These are phyloP conservation scores for Lucilia sericata DNA, from an alignment of 1,140 invertebrate genomes.

Conservation along the genomic window DNA sequence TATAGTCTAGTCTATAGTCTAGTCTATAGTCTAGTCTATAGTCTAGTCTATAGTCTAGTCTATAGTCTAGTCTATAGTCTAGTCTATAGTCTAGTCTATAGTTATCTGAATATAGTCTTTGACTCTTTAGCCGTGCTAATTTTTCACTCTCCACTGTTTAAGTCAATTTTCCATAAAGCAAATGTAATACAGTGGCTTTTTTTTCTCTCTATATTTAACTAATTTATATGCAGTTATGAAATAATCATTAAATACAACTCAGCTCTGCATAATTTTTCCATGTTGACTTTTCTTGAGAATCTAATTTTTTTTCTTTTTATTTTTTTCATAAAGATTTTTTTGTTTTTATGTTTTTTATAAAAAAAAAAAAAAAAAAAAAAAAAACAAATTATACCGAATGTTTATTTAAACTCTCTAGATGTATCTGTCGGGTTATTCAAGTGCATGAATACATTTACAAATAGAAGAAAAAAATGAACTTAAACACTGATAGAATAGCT, in stretches of 20 bases:
- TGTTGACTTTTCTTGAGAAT: slow-evolving; percentile 14
- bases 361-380: background rate
- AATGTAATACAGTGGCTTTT: slow-evolving; percentile 40
- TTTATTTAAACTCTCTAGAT: slow-evolving; percentile 38
- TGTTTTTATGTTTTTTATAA: slow-evolving; percentile 21
- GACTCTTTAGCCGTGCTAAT: no score
- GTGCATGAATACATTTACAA: slow-evolving; percentile 10
- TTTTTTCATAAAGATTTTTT: background rate
- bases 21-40: no score
- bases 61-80: no score
- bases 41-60: no score
- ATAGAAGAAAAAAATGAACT: background rate
- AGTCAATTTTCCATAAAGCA: background rate
- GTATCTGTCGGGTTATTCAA: slow-evolving; percentile 27
- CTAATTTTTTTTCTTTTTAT: background rate
- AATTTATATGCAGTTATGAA: slow-evolving; percentile 44
- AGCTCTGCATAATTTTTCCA: slow-evolving; percentile 33
- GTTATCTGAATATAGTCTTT: no score
- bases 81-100: no score
- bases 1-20: no score
- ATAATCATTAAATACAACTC: slow-evolving; percentile 41
- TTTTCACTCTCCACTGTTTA: no score
- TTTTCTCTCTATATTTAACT: slow-evolving; percentile 29
- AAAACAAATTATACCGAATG: slow-evolving; percentile 37
- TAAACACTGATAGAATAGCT: background rate